Base-by-base conservation (phyloP, 2,888 invertebrate species). In the Choreutis nemorana region DNA sequence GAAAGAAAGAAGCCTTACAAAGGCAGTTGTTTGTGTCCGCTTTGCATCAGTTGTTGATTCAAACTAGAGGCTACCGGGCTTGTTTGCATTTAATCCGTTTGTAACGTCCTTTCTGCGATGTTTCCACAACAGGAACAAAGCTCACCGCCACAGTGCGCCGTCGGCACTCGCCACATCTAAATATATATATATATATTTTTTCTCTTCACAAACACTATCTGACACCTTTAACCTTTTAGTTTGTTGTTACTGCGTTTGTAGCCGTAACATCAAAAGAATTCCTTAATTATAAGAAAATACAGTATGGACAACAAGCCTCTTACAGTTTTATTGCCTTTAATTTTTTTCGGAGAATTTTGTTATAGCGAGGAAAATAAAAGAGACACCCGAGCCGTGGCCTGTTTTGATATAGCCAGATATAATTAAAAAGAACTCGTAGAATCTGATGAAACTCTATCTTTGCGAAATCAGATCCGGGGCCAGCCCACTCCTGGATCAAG, bases 81-180 rank as follows among this genome's bases (percentile, higher is more conserved):
- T 72, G 72, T 72, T 73, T 67, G 63, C 59, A 50, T 64, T 65
- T 75, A 77, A 77, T 77, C 75, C 64, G 60, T 68, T 65, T 71
- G 64, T 67, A 55, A 62, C 63, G 50, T 50, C 58, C 53, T 61
- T 62, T 63, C 57, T 62, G 45, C 49, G 43, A 52, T 61, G 64
- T 66, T 58, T 49, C 54, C 44, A 55, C 55, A 59, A 63, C 48
- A 50, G 46, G 46, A 45, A 52, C 50, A 52, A 54, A 54, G 44
- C 37, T 40, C n/a, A n/a, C n/a, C n/a, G n/a, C n/a, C n/a, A n/a
- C n/a, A n/a, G n/a, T n/a, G n/a, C n/a, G 36, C 37, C 36, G 42
- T 47, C 47, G 47, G 46, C 48, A 45, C 44, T n/a, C n/a, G n/a
- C n/a, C n/a, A n/a, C n/a, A n/a, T n/a, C 47, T 34, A 45, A 37